These are phyloP conservation scores for Nephrotoma flavescens DNA, from an alignment of 2,888 invertebrate species.

Conservation along the genomic window DNA sequence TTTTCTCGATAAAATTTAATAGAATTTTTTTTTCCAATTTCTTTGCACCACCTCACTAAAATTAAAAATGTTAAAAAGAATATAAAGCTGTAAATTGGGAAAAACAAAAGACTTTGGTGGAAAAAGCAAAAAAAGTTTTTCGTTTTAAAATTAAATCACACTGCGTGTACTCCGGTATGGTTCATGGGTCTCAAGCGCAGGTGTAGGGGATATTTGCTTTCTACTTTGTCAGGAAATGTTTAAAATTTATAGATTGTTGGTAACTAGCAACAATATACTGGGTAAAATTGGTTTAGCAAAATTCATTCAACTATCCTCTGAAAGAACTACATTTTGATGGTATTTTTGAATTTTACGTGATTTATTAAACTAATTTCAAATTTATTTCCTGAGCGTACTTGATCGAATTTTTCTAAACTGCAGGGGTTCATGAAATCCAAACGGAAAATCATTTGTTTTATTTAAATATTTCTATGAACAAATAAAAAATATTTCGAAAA, in stretches of 20 bases:
- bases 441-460: too few relatives aligned
- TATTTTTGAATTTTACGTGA: too few relatives aligned
- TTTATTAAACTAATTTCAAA: too few relatives aligned
- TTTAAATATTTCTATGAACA: too few relatives aligned
- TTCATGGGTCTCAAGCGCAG: neutral
- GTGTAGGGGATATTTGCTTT: neutral
- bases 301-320: too few relatives aligned
- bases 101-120: neutral
- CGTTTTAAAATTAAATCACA: neutral
- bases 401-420: too few relatives aligned
- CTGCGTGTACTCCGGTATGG: neutral
- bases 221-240: neutral
- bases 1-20: neutral
- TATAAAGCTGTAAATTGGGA: neutral
- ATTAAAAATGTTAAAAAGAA: neutral
- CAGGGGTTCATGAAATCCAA: too few relatives aligned
- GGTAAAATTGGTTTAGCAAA: too few relatives aligned
- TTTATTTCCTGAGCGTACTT: too few relatives aligned
- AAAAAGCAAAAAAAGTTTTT: neutral
- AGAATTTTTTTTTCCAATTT: neutral
- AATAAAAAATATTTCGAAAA: too few relatives aligned
- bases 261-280: neutral
- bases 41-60: neutral
- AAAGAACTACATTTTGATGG: too few relatives aligned
- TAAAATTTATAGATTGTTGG: neutral